These are phyloP conservation scores for Artemia franciscana DNA, from an alignment of 1,140 invertebrate genomes.

Conservation along the genomic window DNA sequence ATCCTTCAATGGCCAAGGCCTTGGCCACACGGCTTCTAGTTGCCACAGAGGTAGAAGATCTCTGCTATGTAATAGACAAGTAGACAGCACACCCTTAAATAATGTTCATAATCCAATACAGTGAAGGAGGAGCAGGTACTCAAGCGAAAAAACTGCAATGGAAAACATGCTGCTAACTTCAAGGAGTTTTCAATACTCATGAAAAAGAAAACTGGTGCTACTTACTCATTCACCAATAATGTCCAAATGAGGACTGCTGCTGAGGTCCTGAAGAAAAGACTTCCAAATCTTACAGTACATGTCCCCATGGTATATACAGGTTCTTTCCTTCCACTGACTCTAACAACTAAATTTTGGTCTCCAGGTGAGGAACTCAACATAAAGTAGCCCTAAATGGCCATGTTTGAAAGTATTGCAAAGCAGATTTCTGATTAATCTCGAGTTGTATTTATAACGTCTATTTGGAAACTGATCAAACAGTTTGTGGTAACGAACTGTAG, in stretches of 20 bases:
- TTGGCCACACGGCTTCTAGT: not conserved
- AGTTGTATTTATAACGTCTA: no score
- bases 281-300: no score
- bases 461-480: no score
- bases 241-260: not conserved
- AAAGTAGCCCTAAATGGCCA: not conserved
- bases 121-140: not conserved
- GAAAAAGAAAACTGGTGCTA: not conserved
- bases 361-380: not conserved
- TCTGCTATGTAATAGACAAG: not conserved
- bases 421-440: no score
- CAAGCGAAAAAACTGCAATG: not conserved
- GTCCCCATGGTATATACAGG: not conserved
- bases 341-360: no score
- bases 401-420: no score
- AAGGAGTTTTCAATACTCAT: not conserved
- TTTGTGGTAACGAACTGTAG: no score
- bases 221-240: not conserved
- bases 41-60: not conserved
- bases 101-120: no score
- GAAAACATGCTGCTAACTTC: not conserved
- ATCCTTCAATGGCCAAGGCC: not conserved
- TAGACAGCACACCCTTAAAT: not conserved
- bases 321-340: not conserved
- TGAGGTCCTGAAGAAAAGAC: not conserved